Evolutionary conservation across 2,888 invertebrate species (phyloP), one percentile per base, ranked within the genome.

Genomic region (Perizoma affinitatum): DNA sequence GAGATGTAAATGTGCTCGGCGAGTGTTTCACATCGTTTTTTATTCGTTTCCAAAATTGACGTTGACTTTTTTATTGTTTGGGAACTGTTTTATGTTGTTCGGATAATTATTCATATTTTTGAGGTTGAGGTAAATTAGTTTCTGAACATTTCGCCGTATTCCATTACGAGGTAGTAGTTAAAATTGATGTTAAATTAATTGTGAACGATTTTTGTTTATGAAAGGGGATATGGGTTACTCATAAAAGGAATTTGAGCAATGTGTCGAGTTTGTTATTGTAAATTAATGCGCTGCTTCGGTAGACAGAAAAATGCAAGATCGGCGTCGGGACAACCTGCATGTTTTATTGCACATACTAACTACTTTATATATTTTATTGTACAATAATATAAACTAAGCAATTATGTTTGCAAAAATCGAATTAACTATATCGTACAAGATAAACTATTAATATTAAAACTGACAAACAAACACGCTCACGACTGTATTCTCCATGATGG

Each of bases 1-100:
- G 76, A 82, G 86, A 86, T 84, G 83, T 85, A 83, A 88, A 87
- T 84, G 82, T 83, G 76, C 82, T 82, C 79, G 73, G 70, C 72
- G 74, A 74, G 72, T 76, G 72, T 78, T 72, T 71, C 71, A 66
- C 65, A 46, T 60, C 63, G 67, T 70, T 76, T 77, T 78, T 80
- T 82, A 72, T 78, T 74, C 71, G 70, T 76, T 75, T 75, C 68
- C 65, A 67, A 74, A 22, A 75, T 75, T 76, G 74, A 78, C 69
- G 73, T 74, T 68, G 73, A 72, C 66, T 62, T 70, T 79, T 74
- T 75, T 74, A 72, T 74, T 72, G 77, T 71, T 69, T 69, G 72
- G 70, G 69, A 70, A 79, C 79, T 74, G 72, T 71, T 73, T 76
- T 69, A 71, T 69, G 67, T 60, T 71, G 63, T 71, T 74, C 68